Evolutionary conservation across 2,113 vertebrate species (phyloP).

Genomic region (Rhea pennata): DNA sequence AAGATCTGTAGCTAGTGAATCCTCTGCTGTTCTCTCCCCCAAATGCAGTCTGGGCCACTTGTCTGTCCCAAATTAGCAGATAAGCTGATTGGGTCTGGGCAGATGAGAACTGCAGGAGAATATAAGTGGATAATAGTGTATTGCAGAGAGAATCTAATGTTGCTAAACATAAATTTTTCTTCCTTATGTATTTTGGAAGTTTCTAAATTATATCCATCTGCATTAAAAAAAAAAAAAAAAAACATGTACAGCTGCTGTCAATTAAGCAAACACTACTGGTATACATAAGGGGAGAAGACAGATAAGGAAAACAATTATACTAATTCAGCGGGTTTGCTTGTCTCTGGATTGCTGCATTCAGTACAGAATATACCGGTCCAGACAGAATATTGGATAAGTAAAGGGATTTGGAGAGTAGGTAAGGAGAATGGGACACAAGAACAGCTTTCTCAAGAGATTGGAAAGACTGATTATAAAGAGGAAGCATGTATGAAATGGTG

Average conservation of each 20-base stretch:
- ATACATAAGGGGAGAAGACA: rapidly evolving
- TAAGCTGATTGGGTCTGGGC: background rate
- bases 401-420: background rate
- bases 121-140: background rate
- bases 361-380: background rate
- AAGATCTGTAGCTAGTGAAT: background rate
- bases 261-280: background rate
- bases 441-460: background rate
- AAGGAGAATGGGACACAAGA: background rate
- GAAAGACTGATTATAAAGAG: background rate
- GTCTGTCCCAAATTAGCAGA: background rate
- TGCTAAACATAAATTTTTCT: background rate
- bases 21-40: background rate
- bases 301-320: background rate
- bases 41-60: background rate
- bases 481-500: background rate
- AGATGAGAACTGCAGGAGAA: background rate
- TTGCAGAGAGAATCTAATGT: background rate
- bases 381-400: background rate
- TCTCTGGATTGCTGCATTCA: background rate
- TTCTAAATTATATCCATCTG: background rate
- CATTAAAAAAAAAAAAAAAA: background rate
- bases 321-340: background rate
- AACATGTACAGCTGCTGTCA: background rate
- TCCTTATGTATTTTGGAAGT: background rate